Evolutionary conservation across 2,797 vertebrate species (phyloP).

Genomic region (Hozukius guyotensis): DNA sequence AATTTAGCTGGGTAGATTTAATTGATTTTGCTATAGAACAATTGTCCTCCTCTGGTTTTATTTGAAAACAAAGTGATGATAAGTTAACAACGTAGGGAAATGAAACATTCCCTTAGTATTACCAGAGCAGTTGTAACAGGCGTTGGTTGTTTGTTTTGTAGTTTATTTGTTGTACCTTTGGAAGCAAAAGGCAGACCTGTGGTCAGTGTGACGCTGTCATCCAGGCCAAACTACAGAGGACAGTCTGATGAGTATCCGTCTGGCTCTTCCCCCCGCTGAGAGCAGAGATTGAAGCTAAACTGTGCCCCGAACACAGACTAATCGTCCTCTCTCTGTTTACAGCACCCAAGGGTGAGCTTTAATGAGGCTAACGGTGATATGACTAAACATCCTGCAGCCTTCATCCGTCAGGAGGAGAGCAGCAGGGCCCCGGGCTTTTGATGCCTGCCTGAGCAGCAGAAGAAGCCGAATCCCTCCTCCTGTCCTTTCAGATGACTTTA

Average conservation of each 20-base stretch:
- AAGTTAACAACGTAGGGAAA: neutral
- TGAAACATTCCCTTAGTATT: neutral
- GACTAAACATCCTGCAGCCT: slow-evolving; percentile 50
- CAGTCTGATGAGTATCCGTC: slow-evolving; percentile 18
- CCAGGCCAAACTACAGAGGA: slow-evolving; percentile 28
- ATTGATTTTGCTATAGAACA: neutral
- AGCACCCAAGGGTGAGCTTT: slow-evolving; percentile 62
- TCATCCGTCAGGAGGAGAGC: slow-evolving; percentile 48
- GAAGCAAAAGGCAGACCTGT: neutral
- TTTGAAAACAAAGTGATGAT: neutral
- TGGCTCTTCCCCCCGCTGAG: slow-evolving; percentile 12
- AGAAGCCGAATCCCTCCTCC: slow-evolving; percentile 14
- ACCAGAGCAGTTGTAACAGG: neutral
- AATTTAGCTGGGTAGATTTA: neutral
- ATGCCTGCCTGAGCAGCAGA: slow-evolving; percentile 35
- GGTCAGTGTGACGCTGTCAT: neutral
- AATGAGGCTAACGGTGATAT: slow-evolving; percentile 56
- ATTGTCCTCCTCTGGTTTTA: neutral
- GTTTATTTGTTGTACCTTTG: neutral
- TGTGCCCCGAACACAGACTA: slow-evolving; percentile 34
- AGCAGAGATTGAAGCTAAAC: slow-evolving; percentile 40
- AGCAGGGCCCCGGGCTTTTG: slow-evolving; percentile 32
- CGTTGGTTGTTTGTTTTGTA: neutral
- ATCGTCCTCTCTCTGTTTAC: slow-evolving; percentile 51
- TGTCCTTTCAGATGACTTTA: slow-evolving; percentile 51